phyloP scores from a whole-genome alignment of 2,113 vertebrate genomes.

The Urocolius indicus region DNA sequence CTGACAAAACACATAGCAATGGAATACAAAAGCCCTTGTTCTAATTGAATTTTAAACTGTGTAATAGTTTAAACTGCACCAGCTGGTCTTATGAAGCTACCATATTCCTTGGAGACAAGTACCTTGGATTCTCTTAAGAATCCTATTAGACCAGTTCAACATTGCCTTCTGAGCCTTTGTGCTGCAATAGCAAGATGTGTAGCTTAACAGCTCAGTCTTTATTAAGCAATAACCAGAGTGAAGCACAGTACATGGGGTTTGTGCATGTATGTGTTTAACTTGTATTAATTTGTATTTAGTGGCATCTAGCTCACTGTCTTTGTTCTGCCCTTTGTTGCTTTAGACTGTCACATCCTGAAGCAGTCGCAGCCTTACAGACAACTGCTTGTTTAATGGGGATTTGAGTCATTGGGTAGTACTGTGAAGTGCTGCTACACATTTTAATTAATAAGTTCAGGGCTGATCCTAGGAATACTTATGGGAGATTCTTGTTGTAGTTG shows the following conservation, averaged over 20 bases:
- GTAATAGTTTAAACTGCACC: conserved; percentile 74
- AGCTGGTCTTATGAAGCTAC: conserved; percentile 73
- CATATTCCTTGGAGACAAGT: conserved; percentile 66
- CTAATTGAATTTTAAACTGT: conserved; percentile 75
- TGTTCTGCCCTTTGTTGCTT: neutral
- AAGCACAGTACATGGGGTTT: neutral
- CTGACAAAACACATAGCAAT: conserved; percentile 40
- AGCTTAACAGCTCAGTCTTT: neutral
- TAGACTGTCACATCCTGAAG: neutral
- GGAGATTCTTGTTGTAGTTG: neutral
- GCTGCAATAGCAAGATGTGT: neutral
- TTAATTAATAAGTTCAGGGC: neutral
- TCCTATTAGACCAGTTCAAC: conserved; percentile 34
- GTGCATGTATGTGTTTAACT: neutral
- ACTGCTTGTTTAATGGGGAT: neutral
- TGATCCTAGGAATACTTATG: neutral
- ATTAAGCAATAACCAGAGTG: conserved; percentile 18
- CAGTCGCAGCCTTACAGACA: neutral
- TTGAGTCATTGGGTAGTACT: neutral
- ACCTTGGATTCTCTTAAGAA: conserved; percentile 24
- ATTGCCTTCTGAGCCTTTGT: conserved; percentile 14
- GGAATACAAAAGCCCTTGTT: conserved; percentile 53
- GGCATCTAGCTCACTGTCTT: neutral
- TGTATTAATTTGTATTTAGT: neutral
- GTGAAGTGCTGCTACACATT: neutral